phyloP scores from a whole-genome alignment of 2,888 invertebrate species.

The Metallyticus violacea region DNA sequence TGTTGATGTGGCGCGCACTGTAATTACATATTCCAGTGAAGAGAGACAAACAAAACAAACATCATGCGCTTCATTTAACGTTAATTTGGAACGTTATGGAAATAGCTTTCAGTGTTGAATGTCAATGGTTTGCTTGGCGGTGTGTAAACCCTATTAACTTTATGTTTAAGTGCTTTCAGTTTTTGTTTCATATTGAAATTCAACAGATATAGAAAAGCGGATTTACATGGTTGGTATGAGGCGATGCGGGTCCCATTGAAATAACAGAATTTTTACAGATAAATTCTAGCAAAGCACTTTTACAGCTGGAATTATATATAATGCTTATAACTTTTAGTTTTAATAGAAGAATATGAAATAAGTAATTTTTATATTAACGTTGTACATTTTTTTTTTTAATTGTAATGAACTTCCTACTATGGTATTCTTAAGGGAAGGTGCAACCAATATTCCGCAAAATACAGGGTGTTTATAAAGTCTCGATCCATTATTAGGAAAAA shows the following conservation, averaged over 20 bases:
- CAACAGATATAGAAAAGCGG: background rate
- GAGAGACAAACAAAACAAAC: background rate
- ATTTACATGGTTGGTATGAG: too few relatives aligned
- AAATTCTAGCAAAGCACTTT: too few relatives aligned
- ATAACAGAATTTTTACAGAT: background rate
- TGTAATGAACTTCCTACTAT: too few relatives aligned
- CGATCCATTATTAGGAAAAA: too few relatives aligned
- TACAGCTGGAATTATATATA: too few relatives aligned
- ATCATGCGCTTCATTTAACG: background rate
- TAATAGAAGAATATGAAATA: too few relatives aligned
- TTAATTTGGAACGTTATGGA: background rate
- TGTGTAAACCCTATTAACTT: background rate
- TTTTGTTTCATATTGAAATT: background rate
- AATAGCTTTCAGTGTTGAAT: background rate
- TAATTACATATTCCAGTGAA: background rate
- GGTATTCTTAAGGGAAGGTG: too few relatives aligned
- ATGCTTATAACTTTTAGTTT: too few relatives aligned
- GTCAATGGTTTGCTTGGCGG: background rate
- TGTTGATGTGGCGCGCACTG: background rate
- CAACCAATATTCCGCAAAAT: too few relatives aligned
- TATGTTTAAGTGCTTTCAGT: background rate
- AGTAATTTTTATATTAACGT: too few relatives aligned
- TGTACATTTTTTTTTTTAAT: too few relatives aligned
- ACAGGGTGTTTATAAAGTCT: too few relatives aligned
- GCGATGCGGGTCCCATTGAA: background rate